phyloP scores from a whole-genome alignment of 2,797 vertebrate species.

The Synanceia verrucosa region DNA sequence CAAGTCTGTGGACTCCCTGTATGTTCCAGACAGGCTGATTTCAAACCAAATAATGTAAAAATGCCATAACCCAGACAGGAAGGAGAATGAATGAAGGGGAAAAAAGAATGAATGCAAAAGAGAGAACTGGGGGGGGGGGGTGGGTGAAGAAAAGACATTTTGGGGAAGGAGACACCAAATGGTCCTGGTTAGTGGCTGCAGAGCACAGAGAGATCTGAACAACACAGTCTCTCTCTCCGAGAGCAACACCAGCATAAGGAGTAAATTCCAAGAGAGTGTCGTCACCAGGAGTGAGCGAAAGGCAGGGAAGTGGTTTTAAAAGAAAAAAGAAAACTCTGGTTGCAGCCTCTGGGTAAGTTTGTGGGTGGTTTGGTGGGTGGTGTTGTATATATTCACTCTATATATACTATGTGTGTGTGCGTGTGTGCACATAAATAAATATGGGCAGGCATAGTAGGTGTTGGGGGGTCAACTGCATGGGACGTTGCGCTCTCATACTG shows the following conservation, averaged over 20 bases:
- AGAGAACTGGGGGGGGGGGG: slow-evolving; percentile 38
- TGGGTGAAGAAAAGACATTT: slow-evolving; percentile 46
- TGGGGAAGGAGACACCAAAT: slow-evolving; percentile 79
- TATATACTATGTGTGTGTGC: slow-evolving; percentile 7
- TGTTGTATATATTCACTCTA: slow-evolving; percentile 37
- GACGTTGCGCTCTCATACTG: not conserved
- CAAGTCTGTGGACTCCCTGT: slow-evolving; percentile 8
- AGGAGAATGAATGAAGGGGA: slow-evolving; percentile 39
- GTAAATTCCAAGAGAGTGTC: slow-evolving; percentile 84
- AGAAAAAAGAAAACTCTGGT: slow-evolving; percentile 63
- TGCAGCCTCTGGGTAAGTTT: slow-evolving; percentile 60
- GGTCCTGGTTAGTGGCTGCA: slow-evolving; percentile 77
- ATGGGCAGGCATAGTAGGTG: not conserved
- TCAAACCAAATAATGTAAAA: slow-evolving; percentile 66
- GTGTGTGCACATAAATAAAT: not conserved
- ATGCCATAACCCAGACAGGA: slow-evolving; percentile 65
- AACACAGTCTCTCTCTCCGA: slow-evolving; percentile 68
- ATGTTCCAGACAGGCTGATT: slow-evolving; percentile 29
- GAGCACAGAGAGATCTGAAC: slow-evolving; percentile 65
- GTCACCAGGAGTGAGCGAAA: slow-evolving; percentile 83
- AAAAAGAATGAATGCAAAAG: slow-evolving; percentile 38
- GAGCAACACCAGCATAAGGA: slow-evolving; percentile 74
- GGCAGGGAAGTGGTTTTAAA: slow-evolving; percentile 79
- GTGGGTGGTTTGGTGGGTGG: slow-evolving; percentile 64
- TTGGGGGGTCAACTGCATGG: not conserved